Conservation (phyloP, 2,113 vertebrate genomes). For the Lutjanus erythropterus region DNA sequence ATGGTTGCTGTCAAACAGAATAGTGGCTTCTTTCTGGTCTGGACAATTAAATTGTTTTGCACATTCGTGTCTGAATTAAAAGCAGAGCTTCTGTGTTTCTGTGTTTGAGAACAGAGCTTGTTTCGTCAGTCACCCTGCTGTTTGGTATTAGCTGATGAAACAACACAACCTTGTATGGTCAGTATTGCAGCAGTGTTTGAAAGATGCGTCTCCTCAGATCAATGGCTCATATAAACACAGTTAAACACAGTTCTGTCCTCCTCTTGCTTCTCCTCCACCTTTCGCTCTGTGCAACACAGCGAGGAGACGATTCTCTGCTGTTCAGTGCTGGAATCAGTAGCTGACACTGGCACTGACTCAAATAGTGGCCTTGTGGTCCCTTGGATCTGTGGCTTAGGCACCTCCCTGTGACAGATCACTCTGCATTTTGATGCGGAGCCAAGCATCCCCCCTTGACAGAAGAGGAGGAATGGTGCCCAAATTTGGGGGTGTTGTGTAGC, state of each 20-base stretch:
- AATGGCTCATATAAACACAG: slow-evolving; percentile 79
- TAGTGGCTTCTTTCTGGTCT: background rate
- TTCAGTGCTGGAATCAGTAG: slow-evolving; percentile 44
- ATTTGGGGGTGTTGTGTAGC: slow-evolving; percentile 79
- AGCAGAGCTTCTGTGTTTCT: slow-evolving; percentile 11
- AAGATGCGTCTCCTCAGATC: slow-evolving; percentile 76
- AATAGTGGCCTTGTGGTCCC: slow-evolving; percentile 52
- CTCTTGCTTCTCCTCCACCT: slow-evolving; percentile 58
- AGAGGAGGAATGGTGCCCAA: slow-evolving; percentile 79
- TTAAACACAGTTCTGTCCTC: slow-evolving; percentile 70
- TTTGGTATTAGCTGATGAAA: slow-evolving; percentile 52
- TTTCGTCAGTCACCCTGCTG: slow-evolving; percentile 39
- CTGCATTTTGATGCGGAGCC: slow-evolving; percentile 65
- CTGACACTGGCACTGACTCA: slow-evolving; percentile 59
- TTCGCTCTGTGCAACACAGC: slow-evolving; percentile 38
- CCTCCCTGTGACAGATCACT: slow-evolving; percentile 72
- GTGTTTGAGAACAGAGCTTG: slow-evolving; percentile 19
- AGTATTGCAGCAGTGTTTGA: slow-evolving; percentile 66
- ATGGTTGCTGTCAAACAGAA: background rate
- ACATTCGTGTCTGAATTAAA: slow-evolving; percentile 13
- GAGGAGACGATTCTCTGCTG: slow-evolving; percentile 29
- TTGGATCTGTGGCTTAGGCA: slow-evolving; percentile 60
- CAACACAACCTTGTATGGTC: slow-evolving; percentile 84
- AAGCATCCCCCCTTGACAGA: slow-evolving; percentile 67
- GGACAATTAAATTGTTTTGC: slow-evolving; percentile 13